phyloP scores from a whole-genome alignment of 2,797 vertebrate genomes.

The Molossus molossus region DNA sequence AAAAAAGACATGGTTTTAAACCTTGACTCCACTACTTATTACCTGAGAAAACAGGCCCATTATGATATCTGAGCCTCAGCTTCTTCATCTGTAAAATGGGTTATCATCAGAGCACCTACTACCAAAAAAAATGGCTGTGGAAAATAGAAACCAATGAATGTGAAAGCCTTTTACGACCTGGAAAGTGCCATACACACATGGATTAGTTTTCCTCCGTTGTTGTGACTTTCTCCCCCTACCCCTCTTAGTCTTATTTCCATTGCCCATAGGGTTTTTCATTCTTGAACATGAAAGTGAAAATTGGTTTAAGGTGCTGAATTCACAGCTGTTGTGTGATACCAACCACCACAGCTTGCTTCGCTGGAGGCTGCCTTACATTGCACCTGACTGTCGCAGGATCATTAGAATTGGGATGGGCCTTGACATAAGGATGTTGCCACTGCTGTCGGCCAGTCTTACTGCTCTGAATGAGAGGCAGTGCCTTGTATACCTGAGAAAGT shows the following conservation, averaged over 20 bases:
- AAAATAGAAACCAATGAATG: neutral
- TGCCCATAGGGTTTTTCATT: slow-evolving; percentile 53
- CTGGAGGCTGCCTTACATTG: neutral
- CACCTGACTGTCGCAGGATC: neutral
- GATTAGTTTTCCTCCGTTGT: neutral
- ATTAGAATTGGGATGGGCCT: neutral
- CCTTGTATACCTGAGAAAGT: neutral
- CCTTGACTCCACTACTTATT: slow-evolving; percentile 6
- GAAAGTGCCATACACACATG: neutral
- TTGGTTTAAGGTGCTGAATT: neutral
- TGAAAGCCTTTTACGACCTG: neutral
- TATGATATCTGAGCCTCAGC: neutral
- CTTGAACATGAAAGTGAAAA: slow-evolving; percentile 57
- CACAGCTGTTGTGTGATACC: neutral
- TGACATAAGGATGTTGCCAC: neutral
- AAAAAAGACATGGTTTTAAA: neutral
- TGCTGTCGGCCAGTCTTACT: neutral
- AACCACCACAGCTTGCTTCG: neutral
- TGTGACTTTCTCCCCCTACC: neutral
- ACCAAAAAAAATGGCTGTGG: neutral
- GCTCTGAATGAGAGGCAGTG: neutral
- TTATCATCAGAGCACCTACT: neutral
- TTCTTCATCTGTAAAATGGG: slow-evolving; percentile 36
- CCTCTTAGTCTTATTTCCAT: neutral
- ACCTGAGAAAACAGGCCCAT: slow-evolving; percentile 29